phyloP scores from a whole-genome alignment of 2,797 vertebrate species.

The Australoheros facetus region DNA sequence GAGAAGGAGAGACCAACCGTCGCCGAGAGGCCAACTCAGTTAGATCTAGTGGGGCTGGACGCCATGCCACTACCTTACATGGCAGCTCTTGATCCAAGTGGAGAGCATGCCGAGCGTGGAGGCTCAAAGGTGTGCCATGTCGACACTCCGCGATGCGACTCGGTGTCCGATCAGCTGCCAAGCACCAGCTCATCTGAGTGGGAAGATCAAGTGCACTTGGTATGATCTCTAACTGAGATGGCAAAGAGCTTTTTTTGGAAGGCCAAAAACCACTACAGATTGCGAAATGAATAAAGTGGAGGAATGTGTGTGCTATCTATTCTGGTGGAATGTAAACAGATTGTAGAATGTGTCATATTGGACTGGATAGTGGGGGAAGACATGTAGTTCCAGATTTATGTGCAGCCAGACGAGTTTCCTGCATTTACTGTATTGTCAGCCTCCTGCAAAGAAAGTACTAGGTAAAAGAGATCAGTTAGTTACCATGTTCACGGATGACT shows the following conservation, averaged over 20 bases:
- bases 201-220: slow-evolving; percentile 93
- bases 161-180: slow-evolving; percentile 84
- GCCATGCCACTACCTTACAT: slow-evolving; percentile 69
- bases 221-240: slow-evolving; percentile 79
- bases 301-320: neutral
- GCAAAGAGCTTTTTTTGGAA: slow-evolving; percentile 7
- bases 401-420: slow-evolving; percentile 13
- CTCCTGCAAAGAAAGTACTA: slow-evolving; percentile 41
- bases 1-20: slow-evolving; percentile 75
- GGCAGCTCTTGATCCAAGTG: slow-evolving; percentile 64
- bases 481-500: slow-evolving; percentile 22
- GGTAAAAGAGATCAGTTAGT: slow-evolving; percentile 45
- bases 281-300: slow-evolving; percentile 17
- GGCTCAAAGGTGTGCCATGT: slow-evolving; percentile 65
- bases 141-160: slow-evolving; percentile 81
- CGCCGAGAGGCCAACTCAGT: slow-evolving; percentile 82
- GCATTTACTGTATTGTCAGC: slow-evolving; percentile 7
- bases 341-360: slow-evolving; percentile 38
- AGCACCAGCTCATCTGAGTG: slow-evolving; percentile 89
- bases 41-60: slow-evolving; percentile 81
- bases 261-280: slow-evolving; percentile 57
- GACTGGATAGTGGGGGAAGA: slow-evolving; percentile 1
- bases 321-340: slow-evolving; percentile 46
- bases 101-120: slow-evolving; percentile 51
- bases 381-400: slow-evolving; percentile 14